Percentiles rank a stretch among this genome's conserved stretches.
Evolutionary conservation across 2,797 vertebrate genomes (phyloP).

Genomic region (Onychomys leucogaster): DNA sequence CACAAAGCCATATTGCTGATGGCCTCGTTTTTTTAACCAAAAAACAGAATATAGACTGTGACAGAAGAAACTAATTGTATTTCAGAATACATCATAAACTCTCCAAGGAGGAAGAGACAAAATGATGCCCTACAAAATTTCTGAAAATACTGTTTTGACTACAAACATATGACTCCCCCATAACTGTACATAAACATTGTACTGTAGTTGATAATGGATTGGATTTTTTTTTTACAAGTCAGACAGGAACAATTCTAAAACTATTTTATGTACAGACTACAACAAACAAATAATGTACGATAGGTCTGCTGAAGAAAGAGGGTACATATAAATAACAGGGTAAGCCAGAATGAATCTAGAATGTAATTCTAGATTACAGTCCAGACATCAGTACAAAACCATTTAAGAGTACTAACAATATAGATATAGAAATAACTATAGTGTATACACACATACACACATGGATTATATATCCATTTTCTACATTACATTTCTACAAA

Average conservation of each 20-base stretch:
- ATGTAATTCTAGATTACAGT: not conserved
- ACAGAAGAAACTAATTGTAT: constrained; percentile 26
- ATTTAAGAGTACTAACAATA: not conserved
- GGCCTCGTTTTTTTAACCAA: not conserved
- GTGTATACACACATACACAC: not conserved
- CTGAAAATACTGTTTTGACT: not conserved
- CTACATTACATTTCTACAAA: no score
- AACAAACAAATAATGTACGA: not conserved
- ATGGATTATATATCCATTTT: not conserved
- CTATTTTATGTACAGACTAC: not conserved
- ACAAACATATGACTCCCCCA: not conserved
- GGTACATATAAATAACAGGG: not conserved
- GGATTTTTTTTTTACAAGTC: not conserved
- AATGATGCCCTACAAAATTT: not conserved
- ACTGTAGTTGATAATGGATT: not conserved
- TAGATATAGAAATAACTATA: not conserved
- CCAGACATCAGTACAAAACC: not conserved
- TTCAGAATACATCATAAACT: not conserved
- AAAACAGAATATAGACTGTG: not conserved
- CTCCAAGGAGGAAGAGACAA: not conserved
- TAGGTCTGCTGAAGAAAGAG: not conserved
- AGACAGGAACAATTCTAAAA: constrained; percentile 42
- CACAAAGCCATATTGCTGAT: not conserved
- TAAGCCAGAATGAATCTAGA: constrained; percentile 17
- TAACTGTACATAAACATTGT: not conserved